A percentile compares a stretch with the other conserved stretches of the same genome.
Conservation (phyloP, 2,888 invertebrate species). For the Phragmatobia fuliginosa region DNA sequence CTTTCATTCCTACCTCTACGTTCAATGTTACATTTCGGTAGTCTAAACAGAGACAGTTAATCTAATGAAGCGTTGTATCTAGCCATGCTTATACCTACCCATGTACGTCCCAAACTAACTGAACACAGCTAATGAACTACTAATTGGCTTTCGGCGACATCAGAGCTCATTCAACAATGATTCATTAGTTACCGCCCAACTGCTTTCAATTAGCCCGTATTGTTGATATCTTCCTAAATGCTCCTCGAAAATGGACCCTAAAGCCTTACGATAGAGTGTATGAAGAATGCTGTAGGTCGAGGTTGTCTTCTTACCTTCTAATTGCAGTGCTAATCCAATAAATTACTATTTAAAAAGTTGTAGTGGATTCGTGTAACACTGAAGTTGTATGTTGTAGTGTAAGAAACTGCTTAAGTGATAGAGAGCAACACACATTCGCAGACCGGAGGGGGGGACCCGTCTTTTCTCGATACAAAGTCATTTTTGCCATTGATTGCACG, state of each 20-base stretch:
- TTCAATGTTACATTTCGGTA: background rate
- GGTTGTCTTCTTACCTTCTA: background rate
- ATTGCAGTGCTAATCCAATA: background rate
- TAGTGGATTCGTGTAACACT: background rate
- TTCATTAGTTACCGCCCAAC: slow-evolving; percentile 39
- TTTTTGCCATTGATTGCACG: too few relatives aligned
- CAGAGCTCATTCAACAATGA: slow-evolving; percentile 32
- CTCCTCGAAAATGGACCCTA: slow-evolving; percentile 18
- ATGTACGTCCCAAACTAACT: slow-evolving; percentile 2
- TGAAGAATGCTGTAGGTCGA: background rate
- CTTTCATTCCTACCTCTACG: background rate
- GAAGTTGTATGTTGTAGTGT: background rate
- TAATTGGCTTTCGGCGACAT: slow-evolving; percentile 17
- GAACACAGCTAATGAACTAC: slow-evolving; percentile 11
- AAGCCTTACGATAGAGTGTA: background rate
- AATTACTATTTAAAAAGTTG: background rate
- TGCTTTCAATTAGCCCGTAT: slow-evolving; percentile 37
- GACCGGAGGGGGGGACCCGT: too few relatives aligned
- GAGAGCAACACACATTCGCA: too few relatives aligned
- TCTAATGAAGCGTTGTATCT: background rate
- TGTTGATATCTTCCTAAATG: background rate
- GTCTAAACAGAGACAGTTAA: background rate
- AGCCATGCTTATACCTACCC: background rate
- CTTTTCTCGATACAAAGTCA: too few relatives aligned
- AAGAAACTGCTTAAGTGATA: background rate